Evolutionary conservation across 2,797 vertebrate species (phyloP).

Genomic region (Limnodromus scolopaceus): DNA sequence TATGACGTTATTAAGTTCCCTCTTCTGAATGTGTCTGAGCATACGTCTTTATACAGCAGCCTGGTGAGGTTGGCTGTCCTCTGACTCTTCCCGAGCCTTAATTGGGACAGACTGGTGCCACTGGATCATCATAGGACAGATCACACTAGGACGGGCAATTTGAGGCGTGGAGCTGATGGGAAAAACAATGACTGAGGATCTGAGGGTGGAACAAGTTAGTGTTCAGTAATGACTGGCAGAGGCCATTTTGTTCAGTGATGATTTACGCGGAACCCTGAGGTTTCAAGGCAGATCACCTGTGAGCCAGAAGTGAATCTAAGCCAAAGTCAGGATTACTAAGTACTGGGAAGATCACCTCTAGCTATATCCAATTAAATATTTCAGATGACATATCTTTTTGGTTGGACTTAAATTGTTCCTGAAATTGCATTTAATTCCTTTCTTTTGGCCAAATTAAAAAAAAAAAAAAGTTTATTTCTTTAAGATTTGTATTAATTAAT

Average conservation of each 20-base stretch:
- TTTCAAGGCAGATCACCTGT: not conserved
- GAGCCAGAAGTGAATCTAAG: not conserved
- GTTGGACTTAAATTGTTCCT: not conserved
- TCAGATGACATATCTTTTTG: not conserved
- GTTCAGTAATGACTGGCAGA: not conserved
- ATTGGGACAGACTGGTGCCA: not conserved
- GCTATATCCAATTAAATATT: not conserved
- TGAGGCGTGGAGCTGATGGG: not conserved
- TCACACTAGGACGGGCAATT: not conserved
- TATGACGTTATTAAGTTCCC: not conserved
- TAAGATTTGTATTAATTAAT: not conserved
- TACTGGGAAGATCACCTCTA: not conserved
- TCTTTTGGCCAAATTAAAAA: not conserved
- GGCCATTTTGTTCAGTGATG: not conserved
- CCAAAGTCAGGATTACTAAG: not conserved
- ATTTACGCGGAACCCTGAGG: not conserved
- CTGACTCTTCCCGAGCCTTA: not conserved
- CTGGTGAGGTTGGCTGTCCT: accelerated
- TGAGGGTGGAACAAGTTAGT: not conserved
- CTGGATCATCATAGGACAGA: not conserved
- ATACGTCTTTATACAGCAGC: not conserved
- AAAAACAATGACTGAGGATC: not conserved
- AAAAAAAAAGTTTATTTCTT: not conserved
- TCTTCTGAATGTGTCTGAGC: not conserved
- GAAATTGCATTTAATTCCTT: not conserved